Conservation (phyloP, 2,888 invertebrate species). For the Tachina lurida region DNA sequence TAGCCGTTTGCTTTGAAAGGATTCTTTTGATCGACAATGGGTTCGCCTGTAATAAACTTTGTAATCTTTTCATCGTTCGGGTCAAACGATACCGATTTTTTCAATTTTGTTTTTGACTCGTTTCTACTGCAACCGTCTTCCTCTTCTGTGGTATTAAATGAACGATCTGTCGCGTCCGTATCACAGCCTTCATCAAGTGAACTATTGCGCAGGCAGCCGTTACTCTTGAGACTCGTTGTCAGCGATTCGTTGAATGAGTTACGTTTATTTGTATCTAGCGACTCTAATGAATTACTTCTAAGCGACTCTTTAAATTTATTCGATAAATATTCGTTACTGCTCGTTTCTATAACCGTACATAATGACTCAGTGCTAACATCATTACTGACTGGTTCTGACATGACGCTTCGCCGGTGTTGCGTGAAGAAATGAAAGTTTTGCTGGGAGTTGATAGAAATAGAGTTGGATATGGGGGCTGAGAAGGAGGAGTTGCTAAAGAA, state of each 20-base stretch:
- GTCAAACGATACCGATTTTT: conserved; percentile 81
- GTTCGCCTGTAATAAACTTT: conserved; percentile 82
- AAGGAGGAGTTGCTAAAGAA: conserved; percentile 56
- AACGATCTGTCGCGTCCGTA: conserved; percentile 61
- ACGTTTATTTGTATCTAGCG: conserved; percentile 61
- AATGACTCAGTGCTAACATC: conserved; percentile 74
- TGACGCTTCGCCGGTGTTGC: conserved; percentile 64
- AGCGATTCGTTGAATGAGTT: conserved; percentile 55
- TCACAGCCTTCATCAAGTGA: conserved; percentile 69
- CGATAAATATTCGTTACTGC: conserved; percentile 61
- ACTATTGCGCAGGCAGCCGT: conserved; percentile 63
- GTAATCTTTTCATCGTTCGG: conserved; percentile 80
- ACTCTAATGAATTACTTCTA: conserved; percentile 59
- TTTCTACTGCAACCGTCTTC: conserved; percentile 45
- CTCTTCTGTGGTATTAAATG: conserved; percentile 66
- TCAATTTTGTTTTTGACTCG: conserved; percentile 73
- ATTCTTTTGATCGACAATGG: conserved; percentile 82
- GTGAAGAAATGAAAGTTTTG: conserved; percentile 32
- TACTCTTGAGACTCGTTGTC: conserved; percentile 54
- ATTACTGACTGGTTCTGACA: conserved; percentile 77
- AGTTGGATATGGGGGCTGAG: conserved; percentile 35
- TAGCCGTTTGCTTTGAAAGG: conserved; percentile 79
- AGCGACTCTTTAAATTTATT: conserved; percentile 65
- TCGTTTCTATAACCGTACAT: conserved; percentile 74
- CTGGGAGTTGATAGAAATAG: conserved; percentile 24